phyloP scores from a whole-genome alignment of 2,113 vertebrate species.

The Callionymus lyra region DNA sequence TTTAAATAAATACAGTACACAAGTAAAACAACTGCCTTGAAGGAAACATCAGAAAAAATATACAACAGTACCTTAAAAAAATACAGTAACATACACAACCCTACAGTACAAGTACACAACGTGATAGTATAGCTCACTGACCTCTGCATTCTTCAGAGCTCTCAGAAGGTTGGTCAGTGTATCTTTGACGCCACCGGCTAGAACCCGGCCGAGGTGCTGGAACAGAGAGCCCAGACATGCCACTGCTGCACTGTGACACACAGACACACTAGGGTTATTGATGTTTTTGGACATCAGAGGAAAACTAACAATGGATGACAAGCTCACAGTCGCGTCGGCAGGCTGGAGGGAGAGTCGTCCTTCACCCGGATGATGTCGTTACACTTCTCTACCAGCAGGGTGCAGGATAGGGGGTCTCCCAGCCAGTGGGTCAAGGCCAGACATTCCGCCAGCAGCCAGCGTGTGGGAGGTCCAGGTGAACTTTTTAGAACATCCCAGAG shows the following conservation, averaged over 20 bases:
- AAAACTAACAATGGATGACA: background rate
- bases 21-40: no score
- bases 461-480: conserved; percentile 83
- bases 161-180: conserved; percentile 82
- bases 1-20: no score
- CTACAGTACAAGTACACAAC: no score
- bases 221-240: conserved; percentile 85
- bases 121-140: background rate
- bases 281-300: background rate
- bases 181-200: conserved; percentile 77
- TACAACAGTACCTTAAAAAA: no score
- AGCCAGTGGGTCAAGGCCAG: conserved; percentile 76
- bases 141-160: conserved; percentile 90
- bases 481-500: conserved; percentile 73
- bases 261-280: background rate
- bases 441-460: conserved; percentile 80
- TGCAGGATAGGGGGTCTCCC: conserved; percentile 79
- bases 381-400: conserved; percentile 82
- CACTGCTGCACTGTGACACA: conserved; percentile 77
- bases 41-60: no score
- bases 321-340: conserved; percentile 88
- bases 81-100: no score
- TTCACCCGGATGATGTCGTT: conserved; percentile 89
- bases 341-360: conserved; percentile 90
- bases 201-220: conserved; percentile 84